Conservation (phyloP, 2,797 vertebrate genomes). For the Benthosema pterotum region DNA sequence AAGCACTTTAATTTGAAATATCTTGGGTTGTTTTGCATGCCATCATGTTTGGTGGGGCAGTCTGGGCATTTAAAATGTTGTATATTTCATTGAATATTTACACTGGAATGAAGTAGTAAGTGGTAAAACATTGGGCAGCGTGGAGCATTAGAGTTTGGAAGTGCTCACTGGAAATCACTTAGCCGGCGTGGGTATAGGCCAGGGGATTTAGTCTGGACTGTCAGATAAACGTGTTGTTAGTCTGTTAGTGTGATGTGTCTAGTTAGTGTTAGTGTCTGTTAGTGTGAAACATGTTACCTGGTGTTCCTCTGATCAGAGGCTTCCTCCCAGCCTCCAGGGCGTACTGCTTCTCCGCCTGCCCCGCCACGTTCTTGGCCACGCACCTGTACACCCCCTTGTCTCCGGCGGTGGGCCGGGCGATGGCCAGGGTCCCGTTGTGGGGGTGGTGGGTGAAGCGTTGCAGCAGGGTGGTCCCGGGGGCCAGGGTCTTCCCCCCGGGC, state of each 20-base stretch:
- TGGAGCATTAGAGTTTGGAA: no score
- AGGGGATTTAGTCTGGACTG: neutral
- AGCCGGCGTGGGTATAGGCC: no score
- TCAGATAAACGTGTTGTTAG: neutral
- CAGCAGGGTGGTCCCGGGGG: slow-evolving; percentile 72
- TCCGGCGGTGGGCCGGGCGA: slow-evolving; percentile 55
- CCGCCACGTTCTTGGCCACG: slow-evolving; percentile 81
- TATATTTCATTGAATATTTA: no score
- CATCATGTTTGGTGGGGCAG: no score
- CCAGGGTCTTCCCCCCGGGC: slow-evolving; percentile 77
- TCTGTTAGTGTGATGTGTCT: neutral
- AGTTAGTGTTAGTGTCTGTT: no score
- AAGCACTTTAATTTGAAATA: no score
- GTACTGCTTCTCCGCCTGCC: slow-evolving; percentile 83
- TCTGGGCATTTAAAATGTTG: no score
- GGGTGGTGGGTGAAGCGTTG: slow-evolving; percentile 74
- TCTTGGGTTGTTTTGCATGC: no score
- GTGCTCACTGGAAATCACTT: no score
- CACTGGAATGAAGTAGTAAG: no score
- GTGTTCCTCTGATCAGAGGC: slow-evolving; percentile 75
- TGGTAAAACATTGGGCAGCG: no score
- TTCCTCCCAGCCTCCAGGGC: slow-evolving; percentile 78
- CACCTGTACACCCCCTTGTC: slow-evolving; percentile 84
- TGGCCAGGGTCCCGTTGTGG: slow-evolving; percentile 77
- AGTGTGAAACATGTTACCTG: slow-evolving; percentile 48